phyloP scores from a whole-genome alignment of 23 tunicate genomes.

The Trididemnum nubilum region DNA sequence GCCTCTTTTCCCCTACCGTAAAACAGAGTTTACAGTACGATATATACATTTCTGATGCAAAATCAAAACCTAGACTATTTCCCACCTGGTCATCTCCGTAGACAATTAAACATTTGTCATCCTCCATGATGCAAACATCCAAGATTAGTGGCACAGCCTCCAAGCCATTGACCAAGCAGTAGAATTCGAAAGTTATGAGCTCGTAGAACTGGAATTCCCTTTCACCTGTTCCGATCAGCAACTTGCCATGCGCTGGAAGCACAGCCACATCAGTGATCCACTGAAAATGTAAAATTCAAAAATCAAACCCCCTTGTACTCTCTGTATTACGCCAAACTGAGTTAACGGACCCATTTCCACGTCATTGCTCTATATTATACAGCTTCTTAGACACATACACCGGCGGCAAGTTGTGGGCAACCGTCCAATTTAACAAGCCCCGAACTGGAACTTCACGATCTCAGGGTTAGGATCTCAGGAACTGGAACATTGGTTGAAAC shows the following conservation, averaged over 20 bases:
- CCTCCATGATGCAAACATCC: constrained; percentile 50
- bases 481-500: too few species aligned
- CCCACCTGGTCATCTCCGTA: constrained; percentile 84
- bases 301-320: neutral
- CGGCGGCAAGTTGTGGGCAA: neutral
- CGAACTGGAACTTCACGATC: too few species aligned
- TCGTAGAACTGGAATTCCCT: constrained; percentile 90
- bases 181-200: constrained; percentile 79
- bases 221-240: constrained; percentile 75
- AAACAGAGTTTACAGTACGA: too few species aligned
- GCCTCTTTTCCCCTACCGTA: too few species aligned
- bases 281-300: neutral
- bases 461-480: too few species aligned
- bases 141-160: constrained; percentile 85
- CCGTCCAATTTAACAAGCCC: too few species aligned
- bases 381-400: neutral
- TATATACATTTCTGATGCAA: too few species aligned
- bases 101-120: constrained; percentile 52
- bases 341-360: neutral
- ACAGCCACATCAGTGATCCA: constrained; percentile 88
- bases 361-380: neutral
- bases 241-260: constrained; percentile 55
- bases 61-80: neutral
- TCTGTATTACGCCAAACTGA: neutral
- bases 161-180: constrained; percentile 77